Base-by-base conservation (phyloP, 2,113 vertebrate species). In the Channa maculata region DNA sequence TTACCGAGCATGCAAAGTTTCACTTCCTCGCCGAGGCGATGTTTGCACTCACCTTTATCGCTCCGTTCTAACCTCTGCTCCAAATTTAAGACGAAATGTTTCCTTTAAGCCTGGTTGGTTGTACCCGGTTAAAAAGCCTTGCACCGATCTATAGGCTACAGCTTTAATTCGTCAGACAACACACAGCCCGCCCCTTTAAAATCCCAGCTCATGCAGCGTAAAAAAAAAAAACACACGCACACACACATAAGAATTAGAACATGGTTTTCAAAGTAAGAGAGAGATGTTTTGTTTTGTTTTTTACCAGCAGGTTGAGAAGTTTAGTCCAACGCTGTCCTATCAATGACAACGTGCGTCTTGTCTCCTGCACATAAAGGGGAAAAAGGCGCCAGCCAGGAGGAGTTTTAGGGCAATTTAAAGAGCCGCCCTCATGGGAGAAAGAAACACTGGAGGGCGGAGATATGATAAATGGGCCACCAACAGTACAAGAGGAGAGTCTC, bases 391-490 rank as follows among this genome's bases (percentile, higher is more conserved):
- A 89, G 91, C 77, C 89, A 86, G 87, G 65, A 86, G 91, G 90
- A 91, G 90, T 86, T 92, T 92, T 73, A 80, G 81, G 87, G 88
- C 90, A 89, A 91, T 94, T 94, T 92, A 92, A 92, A 92, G 92
- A 89, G 84, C 83, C 89, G 89, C 91, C 92, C 92, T 92, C 88
- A 84, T 80, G 92, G 88, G 91, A 91, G 76, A 88, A 24, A 48
- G 77, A 51, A 89, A 84, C 77, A 75, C 71, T 77, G 78, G 86
- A 90, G 86, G 93, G 93, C 89, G 94, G 92, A 67, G 92, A 89
- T 91, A 90, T 88, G 85, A 89, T 90, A 92, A 93, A 89, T 81
- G 82, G 85, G 86, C 80, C 91, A 93, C 92, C 92, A 90, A 89
- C 85, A 85, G 85, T 8, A 86, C 75, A 15, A 53, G 50, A 71